phyloP scores from a whole-genome alignment of 2,888 invertebrate species.

The Junonia oenone region DNA sequence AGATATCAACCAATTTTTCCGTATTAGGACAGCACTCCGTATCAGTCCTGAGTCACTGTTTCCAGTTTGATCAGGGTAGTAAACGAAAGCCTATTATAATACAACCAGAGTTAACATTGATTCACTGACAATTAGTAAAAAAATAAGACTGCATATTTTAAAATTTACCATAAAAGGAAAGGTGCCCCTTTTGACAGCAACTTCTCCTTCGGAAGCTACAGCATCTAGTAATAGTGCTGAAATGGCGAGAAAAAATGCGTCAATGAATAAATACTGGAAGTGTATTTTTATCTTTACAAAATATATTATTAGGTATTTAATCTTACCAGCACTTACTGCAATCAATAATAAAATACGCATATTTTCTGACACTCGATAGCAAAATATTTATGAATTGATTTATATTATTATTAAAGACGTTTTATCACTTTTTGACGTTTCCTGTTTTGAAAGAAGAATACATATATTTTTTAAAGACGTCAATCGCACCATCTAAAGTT shows the following conservation, averaged over 20 bases:
- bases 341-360: constrained; percentile 26
- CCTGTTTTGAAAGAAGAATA: constrained; percentile 60
- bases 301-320: constrained; percentile 5
- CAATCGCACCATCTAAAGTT: not conserved
- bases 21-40: constrained; percentile 55
- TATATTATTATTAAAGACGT: not conserved
- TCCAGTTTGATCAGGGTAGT: constrained; percentile 57
- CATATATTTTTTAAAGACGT: constrained; percentile 22
- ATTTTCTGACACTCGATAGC: constrained; percentile 8
- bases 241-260: constrained; percentile 34
- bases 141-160: no score
- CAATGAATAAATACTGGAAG: not conserved
- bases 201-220: constrained; percentile 45
- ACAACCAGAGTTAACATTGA: not conserved
- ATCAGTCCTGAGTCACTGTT: constrained; percentile 46
- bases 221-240: constrained; percentile 27
- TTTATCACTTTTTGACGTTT: constrained; percentile 36
- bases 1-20: constrained; percentile 55
- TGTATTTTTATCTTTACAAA: not conserved
- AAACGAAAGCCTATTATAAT: constrained; percentile 55
- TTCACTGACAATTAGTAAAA: no score
- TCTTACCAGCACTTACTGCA: constrained; percentile 52
- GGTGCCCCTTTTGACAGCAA: constrained; percentile 49
- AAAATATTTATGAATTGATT: constrained; percentile 6
- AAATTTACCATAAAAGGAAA: constrained; percentile 65